Evolutionary conservation across 2,113 vertebrate species (phyloP), one percentile per base, ranked within the genome.

Genomic region (Lates calcarifer): DNA sequence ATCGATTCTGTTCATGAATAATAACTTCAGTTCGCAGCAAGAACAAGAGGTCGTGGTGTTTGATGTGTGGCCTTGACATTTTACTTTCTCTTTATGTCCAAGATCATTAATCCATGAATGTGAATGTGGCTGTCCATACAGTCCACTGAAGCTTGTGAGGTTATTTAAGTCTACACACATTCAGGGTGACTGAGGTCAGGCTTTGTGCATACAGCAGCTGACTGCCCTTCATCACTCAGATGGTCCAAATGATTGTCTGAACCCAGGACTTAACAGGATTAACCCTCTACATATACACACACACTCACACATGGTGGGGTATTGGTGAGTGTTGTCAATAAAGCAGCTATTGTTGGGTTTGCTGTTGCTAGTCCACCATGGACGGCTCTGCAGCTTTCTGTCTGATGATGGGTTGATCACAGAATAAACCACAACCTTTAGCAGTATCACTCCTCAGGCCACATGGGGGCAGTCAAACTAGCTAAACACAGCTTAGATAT

Each of bases 191-290:
- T 58, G 79, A 77, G 86, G 89, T 84, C 83, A 39, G 79, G 26
- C 26, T 39, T 11, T 77, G 41, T 49, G 39, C 69, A 75, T 71
- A 68, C 61, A 67, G 63, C 86, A 88, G 84, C 89, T 85, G 85
- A 79, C 87, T 58, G 85, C 8, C 58, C 77, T 82, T 85, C 87
- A 70, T 87, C 87, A 66, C 80, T 87, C 66, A 74, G 47, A 75
- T 41, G 56, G 51, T 58, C 51, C 4, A 20, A 74, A 78, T 85
- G 61, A 73, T 70, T 83, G 73, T 41, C 60, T 77, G 57, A 74
- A 47, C 53, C 31, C 68, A 31, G 75, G 86, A 61, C 22, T 83
- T 24, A 75, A 75, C 24, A 73, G 73, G 82, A 84, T 87, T 78
- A 88, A 74, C 35, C 75, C 33, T 35, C 56, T 31, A 39, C 43